phyloP scores from a whole-genome alignment of 2,888 invertebrate species.

The Hemithea aestivaria region DNA sequence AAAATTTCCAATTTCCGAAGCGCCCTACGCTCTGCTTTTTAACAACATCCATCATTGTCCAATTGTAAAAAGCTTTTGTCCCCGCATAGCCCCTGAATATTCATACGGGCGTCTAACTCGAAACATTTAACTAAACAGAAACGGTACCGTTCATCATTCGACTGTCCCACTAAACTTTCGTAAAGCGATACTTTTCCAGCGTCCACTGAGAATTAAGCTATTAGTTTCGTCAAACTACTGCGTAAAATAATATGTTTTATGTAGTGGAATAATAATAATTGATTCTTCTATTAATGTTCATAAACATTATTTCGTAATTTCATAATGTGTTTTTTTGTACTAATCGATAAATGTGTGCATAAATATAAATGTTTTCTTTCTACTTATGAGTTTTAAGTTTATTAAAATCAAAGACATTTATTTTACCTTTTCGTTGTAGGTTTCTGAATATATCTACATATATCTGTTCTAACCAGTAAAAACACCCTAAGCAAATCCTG shows the following conservation, averaged over 20 bases:
- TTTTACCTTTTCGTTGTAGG: constrained; percentile 16
- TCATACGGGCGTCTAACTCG: constrained; percentile 42
- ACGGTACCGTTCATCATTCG: constrained; percentile 26
- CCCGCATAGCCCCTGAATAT: constrained; percentile 40
- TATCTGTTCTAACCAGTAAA: constrained; percentile 17
- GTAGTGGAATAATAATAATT: background rate
- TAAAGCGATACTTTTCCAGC: constrained; percentile 24
- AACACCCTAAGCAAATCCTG: constrained; percentile 27
- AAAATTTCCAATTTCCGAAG: constrained; percentile 72
- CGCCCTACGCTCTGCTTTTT: constrained; percentile 55
- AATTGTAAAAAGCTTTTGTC: constrained; percentile 58
- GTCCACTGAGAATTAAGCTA: constrained; percentile 13
- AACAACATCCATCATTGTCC: constrained; percentile 70
- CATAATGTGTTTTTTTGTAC: no score
- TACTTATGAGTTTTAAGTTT: no score
- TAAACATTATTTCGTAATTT: no score
- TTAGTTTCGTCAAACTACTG: constrained; percentile 7
- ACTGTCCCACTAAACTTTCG: constrained; percentile 25
- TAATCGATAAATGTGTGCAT: no score
- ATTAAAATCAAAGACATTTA: no score
- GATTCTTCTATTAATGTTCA: background rate
- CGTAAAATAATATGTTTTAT: constrained; percentile 5
- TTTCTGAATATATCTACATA: constrained; percentile 24
- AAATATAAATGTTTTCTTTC: no score
- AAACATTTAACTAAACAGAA: constrained; percentile 37